These are phyloP conservation scores for Chrosomus eos DNA, from an alignment of 2,797 vertebrate genomes.

Conservation along the genomic window DNA sequence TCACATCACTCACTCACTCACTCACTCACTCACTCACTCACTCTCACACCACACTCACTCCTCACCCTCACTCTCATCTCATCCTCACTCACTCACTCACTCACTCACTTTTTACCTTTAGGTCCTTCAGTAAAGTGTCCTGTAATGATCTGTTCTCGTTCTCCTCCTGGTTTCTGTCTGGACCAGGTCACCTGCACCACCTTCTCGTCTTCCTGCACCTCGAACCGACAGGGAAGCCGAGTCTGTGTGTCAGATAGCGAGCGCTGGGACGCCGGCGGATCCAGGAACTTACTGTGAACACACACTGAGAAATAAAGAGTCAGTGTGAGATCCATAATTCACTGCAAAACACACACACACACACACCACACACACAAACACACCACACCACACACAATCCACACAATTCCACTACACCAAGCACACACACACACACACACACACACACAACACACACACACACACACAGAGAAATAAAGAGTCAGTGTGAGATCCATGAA, in stretches of 20 bases:
- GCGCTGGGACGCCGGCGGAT: slow-evolving; percentile 63
- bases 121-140: slow-evolving; percentile 68
- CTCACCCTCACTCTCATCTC: too few species aligned
- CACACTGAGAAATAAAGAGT: slow-evolving; percentile 58
- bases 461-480: slow-evolving; percentile 58
- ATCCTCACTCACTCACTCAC: too few species aligned
- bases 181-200: slow-evolving; percentile 80
- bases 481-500: slow-evolving; percentile 70
- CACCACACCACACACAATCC: too few species aligned
- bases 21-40: too few species aligned
- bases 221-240: slow-evolving; percentile 85
- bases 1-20: too few species aligned
- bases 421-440: too few species aligned
- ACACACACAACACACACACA: too few species aligned
- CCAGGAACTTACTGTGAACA: slow-evolving; percentile 63
- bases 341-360: slow-evolving; percentile 51
- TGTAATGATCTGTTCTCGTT: slow-evolving; percentile 77
- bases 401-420: too few species aligned
- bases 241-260: slow-evolving; percentile 69
- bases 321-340: slow-evolving; percentile 68
- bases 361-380: too few species aligned
- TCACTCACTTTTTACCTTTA: slow-evolving; percentile 42
- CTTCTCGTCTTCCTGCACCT: slow-evolving; percentile 35
- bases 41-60: too few species aligned
- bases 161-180: slow-evolving; percentile 70